Evolutionary conservation across 92 coral and sea anemone species (phyloP), one percentile per base, ranked within the genome.

Genomic region (Ricordea florida): DNA sequence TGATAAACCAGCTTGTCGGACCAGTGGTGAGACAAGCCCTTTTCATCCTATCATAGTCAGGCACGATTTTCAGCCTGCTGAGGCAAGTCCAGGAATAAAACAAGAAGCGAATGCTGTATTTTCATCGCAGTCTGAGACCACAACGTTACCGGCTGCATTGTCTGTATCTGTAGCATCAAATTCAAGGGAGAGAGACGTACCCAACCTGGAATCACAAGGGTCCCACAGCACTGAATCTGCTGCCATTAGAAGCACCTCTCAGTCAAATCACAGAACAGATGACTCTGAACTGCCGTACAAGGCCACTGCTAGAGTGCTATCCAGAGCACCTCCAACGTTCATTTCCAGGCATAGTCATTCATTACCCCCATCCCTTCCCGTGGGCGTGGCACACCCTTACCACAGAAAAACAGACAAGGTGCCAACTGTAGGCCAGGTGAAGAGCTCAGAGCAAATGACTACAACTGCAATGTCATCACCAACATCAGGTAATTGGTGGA

Each of bases 301-400:
- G 57, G n/a, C 89, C 20, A 40, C 89, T 25, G 37, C 83, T 10
- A 62, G 83, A 45, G 72, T 85, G 14, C 86, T 91, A 28, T 46
- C 85, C 8, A 78, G 96, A 31, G 82, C 85, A 41, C 82, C 84
- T 18, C 84, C 90, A 35, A 30, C 97, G 7, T 40, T 91, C 6
- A 85, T 85, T 16, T 82, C 93, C 42, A 89, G 85, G 38, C 83
- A 70, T 30, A 64, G 85, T 49, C 77, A 85, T 48, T 70, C 82
- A 40, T 53, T 87, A 2, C 50, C 75, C 9, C 97, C 97, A 0
- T 79, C 89, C 13, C 89, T 91, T 29, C 97, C 97, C 14, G 85
- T 91, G 35, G 97, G 97, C 17, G 97, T 91, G 66, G 97, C 97
- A 3, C 97, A 84, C 48, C 97, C 97, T 0, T 91, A 91, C 71